A percentile compares a stretch with the other conserved stretches of the same genome.
These are phyloP conservation scores for Andinoacara biseriatus DNA, from an alignment of 2,113 vertebrate species.

Conservation along the genomic window DNA sequence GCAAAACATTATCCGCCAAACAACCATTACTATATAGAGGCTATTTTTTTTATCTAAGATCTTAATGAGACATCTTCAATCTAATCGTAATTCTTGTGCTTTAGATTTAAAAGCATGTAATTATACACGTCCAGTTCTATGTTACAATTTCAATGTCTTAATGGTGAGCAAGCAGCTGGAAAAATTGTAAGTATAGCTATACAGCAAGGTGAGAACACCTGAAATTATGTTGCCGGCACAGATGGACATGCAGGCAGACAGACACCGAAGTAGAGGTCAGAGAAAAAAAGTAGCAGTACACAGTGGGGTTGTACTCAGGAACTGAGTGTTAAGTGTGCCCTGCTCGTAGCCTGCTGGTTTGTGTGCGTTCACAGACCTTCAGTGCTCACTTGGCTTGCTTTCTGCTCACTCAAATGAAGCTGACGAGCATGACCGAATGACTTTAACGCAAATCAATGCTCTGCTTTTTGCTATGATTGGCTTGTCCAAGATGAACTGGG, in stretches of 20 bases:
- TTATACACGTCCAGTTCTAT: too few species aligned
- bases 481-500: background rate
- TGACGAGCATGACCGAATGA: background rate
- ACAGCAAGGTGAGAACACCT: background rate
- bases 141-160: background rate
- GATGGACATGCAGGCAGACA: background rate
- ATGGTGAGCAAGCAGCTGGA: background rate
- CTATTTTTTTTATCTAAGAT: background rate
- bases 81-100: background rate
- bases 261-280: background rate
- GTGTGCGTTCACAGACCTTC: background rate
- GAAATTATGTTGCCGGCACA: background rate
- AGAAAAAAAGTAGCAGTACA: background rate
- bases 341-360: background rate
- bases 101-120: background rate
- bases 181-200: background rate
- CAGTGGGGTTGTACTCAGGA: background rate
- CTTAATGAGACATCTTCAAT: background rate
- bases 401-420: background rate
- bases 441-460: conserved; percentile 7
- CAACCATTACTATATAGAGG: background rate
- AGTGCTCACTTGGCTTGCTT: background rate
- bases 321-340: background rate
- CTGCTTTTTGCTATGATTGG: background rate
- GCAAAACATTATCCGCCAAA: background rate